Conservation (phyloP, 2,888 invertebrate species). For the Amblyteles armatorius region DNA sequence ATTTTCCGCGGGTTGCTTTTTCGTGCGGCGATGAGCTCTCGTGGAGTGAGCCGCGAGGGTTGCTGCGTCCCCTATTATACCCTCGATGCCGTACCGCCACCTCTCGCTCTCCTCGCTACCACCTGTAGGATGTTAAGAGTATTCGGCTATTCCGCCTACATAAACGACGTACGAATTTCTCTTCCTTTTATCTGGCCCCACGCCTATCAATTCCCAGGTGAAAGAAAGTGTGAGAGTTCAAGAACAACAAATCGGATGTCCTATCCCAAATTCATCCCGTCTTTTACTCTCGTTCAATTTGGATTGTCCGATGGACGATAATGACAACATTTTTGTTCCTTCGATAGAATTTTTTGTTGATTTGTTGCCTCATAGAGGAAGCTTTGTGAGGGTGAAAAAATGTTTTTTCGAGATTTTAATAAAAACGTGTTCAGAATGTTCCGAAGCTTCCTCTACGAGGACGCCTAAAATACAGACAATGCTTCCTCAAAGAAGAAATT, state of each 20-base stretch:
- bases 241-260: neutral
- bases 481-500: no score
- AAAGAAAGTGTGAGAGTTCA: neutral
- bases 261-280: neutral
- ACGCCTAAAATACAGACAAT: no score
- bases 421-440: no score
- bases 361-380: no score
- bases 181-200: constrained; percentile 11
- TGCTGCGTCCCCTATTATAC: constrained; percentile 83
- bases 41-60: constrained; percentile 79
- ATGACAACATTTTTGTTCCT: no score
- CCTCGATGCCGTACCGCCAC: constrained; percentile 76
- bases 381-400: no score
- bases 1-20: constrained; percentile 64
- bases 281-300: neutral
- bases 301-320: no score
- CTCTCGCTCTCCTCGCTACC: constrained; percentile 51
- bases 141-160: constrained; percentile 50
- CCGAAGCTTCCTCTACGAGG: no score
- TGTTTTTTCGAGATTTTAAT: no score
- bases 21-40: constrained; percentile 72
- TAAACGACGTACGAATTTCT: constrained; percentile 20
- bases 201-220: neutral
- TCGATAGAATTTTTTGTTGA: no score
- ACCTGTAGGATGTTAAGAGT: constrained; percentile 68